Evolutionary conservation across 2,888 invertebrate genomes (phyloP).

Genomic region (Adelphocoris suturalis): DNA sequence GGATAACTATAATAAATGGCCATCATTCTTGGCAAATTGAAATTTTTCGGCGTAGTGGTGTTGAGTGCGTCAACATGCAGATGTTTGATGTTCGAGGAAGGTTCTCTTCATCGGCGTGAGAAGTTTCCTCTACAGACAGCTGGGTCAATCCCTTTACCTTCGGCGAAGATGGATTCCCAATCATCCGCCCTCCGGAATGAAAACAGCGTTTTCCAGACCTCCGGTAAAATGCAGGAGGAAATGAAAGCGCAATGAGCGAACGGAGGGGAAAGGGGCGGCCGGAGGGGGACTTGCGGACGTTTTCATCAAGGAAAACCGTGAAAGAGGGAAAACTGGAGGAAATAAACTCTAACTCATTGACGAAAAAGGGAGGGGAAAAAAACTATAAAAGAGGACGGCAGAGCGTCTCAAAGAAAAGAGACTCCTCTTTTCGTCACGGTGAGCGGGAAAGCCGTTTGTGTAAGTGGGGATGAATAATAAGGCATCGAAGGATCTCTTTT

Average conservation of each 20-base stretch:
- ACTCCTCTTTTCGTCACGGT: slow-evolving; percentile 2
- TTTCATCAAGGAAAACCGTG: slow-evolving; percentile 27
- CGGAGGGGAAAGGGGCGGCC: not conserved
- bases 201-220: slow-evolving; percentile 9
- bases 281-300: slow-evolving; percentile 12
- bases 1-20: too few relatives aligned
- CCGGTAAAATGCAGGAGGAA: slow-evolving; percentile 32
- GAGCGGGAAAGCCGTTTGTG: slow-evolving; percentile 22
- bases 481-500: not conserved
- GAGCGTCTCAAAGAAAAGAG: not conserved
- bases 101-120: too few relatives aligned
- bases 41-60: too few relatives aligned
- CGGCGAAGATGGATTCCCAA: not conserved
- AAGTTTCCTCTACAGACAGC: too few relatives aligned
- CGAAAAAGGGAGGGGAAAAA: not conserved
- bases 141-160: not conserved
- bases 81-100: too few relatives aligned
- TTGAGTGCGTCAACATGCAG: too few relatives aligned
- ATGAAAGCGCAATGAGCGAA: slow-evolving; percentile 33
- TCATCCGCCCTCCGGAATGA: not conserved
- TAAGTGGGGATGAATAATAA: slow-evolving; percentile 23
- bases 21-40: too few relatives aligned
- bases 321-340: slow-evolving; percentile 29
- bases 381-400: not conserved
- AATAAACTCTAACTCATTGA: slow-evolving; percentile 31